Conservation (phyloP, 2,113 vertebrate genomes). For the Silurus meridionalis region DNA sequence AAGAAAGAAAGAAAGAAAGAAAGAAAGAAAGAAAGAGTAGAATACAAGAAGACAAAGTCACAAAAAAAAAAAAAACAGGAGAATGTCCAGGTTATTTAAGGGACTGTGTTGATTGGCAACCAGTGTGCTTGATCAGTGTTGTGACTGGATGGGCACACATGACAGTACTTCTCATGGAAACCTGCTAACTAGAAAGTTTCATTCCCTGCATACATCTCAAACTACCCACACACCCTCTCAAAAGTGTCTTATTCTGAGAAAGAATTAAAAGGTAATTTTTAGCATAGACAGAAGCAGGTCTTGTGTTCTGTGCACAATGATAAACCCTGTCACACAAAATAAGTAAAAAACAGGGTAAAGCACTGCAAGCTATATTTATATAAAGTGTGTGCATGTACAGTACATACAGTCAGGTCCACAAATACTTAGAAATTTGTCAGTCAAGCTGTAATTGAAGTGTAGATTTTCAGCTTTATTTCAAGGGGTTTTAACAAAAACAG, state of each 20-base stretch:
- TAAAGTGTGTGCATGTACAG: neutral
- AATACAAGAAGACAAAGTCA: neutral
- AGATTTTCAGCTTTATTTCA: too few species aligned
- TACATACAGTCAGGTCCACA: too few species aligned
- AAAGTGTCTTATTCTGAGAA: neutral
- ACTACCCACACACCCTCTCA: neutral
- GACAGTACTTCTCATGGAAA: neutral
- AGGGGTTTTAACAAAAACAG: too few species aligned
- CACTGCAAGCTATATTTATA: neutral
- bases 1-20: neutral
- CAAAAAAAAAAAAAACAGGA: too few species aligned
- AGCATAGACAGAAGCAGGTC: neutral
- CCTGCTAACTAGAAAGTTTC: conserved; percentile 8
- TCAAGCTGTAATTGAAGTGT: too few species aligned
- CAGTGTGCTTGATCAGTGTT: neutral
- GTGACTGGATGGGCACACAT: neutral
- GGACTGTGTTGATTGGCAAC: neutral
- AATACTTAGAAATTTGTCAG: too few species aligned
- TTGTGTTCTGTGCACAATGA: neutral
- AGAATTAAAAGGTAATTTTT: neutral
- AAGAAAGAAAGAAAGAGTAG: neutral
- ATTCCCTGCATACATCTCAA: neutral
- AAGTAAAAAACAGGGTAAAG: neutral
- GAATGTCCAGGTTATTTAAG: neutral
- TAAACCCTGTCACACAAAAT: too few species aligned